Conservation (phyloP, 2,888 invertebrate genomes). For the Agrilus biguttatus region DNA sequence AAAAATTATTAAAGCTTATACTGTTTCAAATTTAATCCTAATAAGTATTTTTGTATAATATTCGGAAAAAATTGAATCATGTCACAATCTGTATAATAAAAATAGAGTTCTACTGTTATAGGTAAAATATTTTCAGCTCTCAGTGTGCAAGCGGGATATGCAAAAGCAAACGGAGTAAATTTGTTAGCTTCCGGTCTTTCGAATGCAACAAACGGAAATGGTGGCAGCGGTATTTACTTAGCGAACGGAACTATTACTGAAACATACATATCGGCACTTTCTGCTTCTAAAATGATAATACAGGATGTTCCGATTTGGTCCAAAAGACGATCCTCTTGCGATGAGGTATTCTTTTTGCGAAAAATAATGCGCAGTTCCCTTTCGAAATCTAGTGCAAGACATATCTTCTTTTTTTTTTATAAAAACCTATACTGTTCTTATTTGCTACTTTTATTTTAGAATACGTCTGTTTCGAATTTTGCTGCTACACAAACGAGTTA, state of each 20-base stretch:
- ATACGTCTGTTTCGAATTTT: not conserved
- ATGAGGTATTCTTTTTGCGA: constrained; percentile 7
- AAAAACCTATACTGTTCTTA: no score
- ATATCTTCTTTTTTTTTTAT: not conserved
- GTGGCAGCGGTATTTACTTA: constrained; percentile 16
- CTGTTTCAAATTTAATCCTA: not conserved
- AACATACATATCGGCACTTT: constrained; percentile 8
- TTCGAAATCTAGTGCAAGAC: no score
- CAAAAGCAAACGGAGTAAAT: constrained; percentile 14
- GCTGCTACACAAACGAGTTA: not conserved
- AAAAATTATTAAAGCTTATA: no score
- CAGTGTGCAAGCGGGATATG: constrained; percentile 16
- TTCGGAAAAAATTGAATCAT: no score
- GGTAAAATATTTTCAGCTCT: constrained; percentile 11
- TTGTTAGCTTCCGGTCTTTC: constrained; percentile 14
- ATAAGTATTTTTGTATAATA: constrained; percentile 1
- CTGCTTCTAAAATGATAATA: constrained; percentile 8
- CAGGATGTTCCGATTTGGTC: constrained; percentile 10
- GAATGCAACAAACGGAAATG: constrained; percentile 9
- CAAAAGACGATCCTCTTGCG: not conserved
- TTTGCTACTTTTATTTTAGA: no score
- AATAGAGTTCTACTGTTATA: not conserved
- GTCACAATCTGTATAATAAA: no score
- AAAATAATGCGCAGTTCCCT: not conserved
- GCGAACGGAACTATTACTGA: constrained; percentile 10